phyloP scores from a whole-genome alignment of 2,797 vertebrate species.

The Okamejei kenojei region DNA sequence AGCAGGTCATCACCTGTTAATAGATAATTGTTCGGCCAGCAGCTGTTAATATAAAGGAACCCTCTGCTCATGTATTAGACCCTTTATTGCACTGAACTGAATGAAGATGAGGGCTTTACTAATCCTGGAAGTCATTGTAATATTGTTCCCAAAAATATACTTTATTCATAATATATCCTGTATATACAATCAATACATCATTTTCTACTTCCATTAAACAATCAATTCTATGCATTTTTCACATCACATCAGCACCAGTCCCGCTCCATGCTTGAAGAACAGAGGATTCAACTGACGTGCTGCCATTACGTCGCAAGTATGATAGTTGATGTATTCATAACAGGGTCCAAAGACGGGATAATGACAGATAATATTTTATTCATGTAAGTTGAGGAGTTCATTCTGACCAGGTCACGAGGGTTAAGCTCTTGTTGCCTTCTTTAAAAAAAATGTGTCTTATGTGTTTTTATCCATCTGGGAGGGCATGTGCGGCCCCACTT shows the following conservation, averaged over 20 bases:
- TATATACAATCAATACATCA: too few relatives aligned
- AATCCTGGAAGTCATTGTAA: not conserved
- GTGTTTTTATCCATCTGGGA: not conserved
- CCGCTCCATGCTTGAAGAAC: not conserved
- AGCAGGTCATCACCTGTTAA: not conserved
- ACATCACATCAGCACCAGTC: too few relatives aligned
- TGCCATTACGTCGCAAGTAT: not conserved
- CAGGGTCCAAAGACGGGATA: not conserved
- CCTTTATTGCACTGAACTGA: not conserved
- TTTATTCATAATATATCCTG: too few relatives aligned
- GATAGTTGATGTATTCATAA: not conserved
- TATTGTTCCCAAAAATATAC: not conserved
- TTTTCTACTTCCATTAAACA: too few relatives aligned
- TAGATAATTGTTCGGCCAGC: not conserved
- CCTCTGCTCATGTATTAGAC: not conserved
- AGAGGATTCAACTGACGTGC: not conserved
- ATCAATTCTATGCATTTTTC: too few relatives aligned
- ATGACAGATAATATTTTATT: not conserved
- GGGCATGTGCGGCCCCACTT: not conserved
- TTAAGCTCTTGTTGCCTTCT: too few relatives aligned
- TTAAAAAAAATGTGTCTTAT: not conserved
- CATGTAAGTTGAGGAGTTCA: not conserved
- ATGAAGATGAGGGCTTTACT: not conserved
- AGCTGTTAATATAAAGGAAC: not conserved
- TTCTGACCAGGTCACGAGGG: too few relatives aligned